A percentile compares a stretch with the other conserved stretches of the same genome.
These are phyloP conservation scores for Seriola aureovittata DNA, from an alignment of 2,113 vertebrate genomes.

Conservation along the genomic window DNA sequence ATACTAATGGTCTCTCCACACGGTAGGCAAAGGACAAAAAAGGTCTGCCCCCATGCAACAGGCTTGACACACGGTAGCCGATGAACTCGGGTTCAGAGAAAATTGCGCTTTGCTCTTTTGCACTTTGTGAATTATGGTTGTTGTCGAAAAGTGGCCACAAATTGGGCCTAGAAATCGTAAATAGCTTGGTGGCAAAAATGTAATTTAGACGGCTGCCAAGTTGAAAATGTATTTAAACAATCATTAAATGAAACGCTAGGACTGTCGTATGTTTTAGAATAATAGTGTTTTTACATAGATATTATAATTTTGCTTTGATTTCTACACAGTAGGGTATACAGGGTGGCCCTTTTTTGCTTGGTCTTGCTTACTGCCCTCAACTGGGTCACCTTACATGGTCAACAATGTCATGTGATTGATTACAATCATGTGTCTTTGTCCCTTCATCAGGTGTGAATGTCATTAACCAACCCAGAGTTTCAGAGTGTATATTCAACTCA, in stretches of 20 bases:
- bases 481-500: not conserved
- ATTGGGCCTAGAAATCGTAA: not conserved
- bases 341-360: too few species aligned
- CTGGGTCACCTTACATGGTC: not conserved
- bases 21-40: slow-evolving; percentile 10
- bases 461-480: not conserved
- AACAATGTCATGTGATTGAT: not conserved
- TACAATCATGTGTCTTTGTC: not conserved
- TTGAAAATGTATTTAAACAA: not conserved
- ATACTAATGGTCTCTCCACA: slow-evolving; percentile 51
- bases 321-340: too few species aligned
- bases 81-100: not conserved
- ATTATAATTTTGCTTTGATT: too few species aligned
- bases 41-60: not conserved
- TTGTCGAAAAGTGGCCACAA: not conserved
- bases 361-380: not conserved
- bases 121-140: not conserved
- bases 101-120: not conserved
- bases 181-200: not conserved
- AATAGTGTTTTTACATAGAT: not conserved
- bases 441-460: not conserved
- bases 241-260: not conserved
- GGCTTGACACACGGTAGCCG: not conserved
- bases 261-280: not conserved
- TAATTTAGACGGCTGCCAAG: not conserved